phyloP scores from a whole-genome alignment of 2,113 vertebrate species.

The Romanogobio albipinnatus region DNA sequence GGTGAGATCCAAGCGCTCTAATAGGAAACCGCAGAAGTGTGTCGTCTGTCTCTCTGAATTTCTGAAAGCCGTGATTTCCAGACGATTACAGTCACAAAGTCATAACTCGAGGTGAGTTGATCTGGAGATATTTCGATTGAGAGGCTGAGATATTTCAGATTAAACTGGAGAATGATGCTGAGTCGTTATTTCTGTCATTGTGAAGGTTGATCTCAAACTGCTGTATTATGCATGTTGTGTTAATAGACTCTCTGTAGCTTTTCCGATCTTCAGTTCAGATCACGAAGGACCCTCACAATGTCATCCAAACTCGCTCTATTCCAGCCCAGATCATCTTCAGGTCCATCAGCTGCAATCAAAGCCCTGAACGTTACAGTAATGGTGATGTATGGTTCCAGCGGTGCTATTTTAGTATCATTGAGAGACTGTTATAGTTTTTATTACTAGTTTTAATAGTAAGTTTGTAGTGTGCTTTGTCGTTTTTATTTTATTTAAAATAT shows the following conservation, averaged over 20 bases:
- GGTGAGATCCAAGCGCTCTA: not conserved
- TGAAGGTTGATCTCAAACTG: not conserved
- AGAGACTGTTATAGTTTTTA: not conserved
- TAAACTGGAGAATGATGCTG: not conserved
- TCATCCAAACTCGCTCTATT: not conserved
- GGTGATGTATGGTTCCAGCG: not conserved
- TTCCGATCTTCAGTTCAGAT: constrained; percentile 23
- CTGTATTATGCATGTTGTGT: not conserved
- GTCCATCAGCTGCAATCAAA: not conserved
- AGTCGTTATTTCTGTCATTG: not conserved
- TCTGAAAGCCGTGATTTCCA: not conserved
- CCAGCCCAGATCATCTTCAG: not conserved
- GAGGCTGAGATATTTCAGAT: not conserved
- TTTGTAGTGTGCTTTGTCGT: no score
- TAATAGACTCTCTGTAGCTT: constrained; percentile 18
- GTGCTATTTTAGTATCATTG: not conserved
- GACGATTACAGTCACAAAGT: not conserved
- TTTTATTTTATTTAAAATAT: not conserved
- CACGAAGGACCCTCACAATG: constrained; percentile 11
- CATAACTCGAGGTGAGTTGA: not conserved
- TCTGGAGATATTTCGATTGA: not conserved
- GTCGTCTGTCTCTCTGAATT: not conserved
- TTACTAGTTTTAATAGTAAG: not conserved
- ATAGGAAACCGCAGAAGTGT: not conserved
- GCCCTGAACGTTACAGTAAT: not conserved